A percentile compares a stretch with the other conserved stretches of the same genome.
phyloP scores from a whole-genome alignment of 1,140 invertebrate genomes.

The Neuroterus valhalla region DNA sequence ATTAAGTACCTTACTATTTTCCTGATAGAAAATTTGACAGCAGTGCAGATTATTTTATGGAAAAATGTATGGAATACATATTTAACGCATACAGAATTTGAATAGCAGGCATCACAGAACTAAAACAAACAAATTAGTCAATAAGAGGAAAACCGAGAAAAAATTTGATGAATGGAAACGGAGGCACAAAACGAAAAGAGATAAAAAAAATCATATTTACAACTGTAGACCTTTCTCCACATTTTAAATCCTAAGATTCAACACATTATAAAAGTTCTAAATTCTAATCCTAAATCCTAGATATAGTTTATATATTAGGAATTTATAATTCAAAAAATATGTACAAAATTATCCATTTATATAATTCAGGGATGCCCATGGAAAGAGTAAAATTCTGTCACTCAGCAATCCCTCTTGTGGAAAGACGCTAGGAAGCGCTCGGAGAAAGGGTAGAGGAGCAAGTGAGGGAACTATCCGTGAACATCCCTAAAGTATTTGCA shows the following conservation, averaged over 20 bases:
- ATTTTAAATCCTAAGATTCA: neutral
- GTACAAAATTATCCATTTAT: neutral
- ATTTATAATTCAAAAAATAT: conserved; percentile 1
- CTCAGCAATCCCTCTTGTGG: too few relatives aligned
- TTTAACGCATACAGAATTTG: neutral
- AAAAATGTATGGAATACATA: neutral
- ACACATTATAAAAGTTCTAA: neutral
- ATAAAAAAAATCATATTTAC: conserved; percentile 25
- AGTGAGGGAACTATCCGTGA: too few relatives aligned
- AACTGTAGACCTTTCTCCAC: neutral
- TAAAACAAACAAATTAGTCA: neutral
- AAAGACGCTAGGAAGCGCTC: too few relatives aligned
- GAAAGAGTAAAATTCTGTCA: too few relatives aligned
- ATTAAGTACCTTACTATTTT: neutral
- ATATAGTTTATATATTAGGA: neutral
- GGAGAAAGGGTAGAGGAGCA: too few relatives aligned
- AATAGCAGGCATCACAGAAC: neutral
- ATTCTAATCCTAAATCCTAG: neutral
- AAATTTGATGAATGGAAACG: conserved; percentile 3
- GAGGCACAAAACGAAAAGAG: neutral
- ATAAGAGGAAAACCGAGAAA: conserved; percentile 6
- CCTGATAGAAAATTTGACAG: neutral
- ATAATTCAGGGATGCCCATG: too few relatives aligned
- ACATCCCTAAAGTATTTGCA: too few relatives aligned
- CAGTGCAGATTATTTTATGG: conserved; percentile 12